A percentile compares a stretch with the other conserved stretches of the same genome.
These are phyloP conservation scores for Ochropacha duplaris DNA, from an alignment of 2,888 invertebrate genomes.

Conservation along the genomic window DNA sequence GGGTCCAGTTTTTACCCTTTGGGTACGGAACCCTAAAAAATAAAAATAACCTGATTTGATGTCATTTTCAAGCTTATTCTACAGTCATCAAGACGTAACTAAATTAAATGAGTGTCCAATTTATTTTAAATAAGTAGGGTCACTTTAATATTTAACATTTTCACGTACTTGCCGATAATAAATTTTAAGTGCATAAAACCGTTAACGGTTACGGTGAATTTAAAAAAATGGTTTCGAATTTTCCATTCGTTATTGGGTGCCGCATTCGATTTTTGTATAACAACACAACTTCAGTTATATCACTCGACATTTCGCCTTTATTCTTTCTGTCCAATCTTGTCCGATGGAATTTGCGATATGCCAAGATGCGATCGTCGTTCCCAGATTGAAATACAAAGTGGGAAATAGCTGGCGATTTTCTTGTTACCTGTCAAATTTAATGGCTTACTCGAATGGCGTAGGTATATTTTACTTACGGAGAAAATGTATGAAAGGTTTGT, in stretches of 20 bases:
- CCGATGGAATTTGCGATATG: constrained; percentile 2
- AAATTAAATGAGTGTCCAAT: not conserved
- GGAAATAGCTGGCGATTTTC: constrained; percentile 1
- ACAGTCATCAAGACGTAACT: no score
- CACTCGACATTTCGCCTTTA: constrained; percentile 2
- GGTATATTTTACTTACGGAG: not conserved
- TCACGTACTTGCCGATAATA: not conserved
- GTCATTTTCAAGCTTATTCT: no score
- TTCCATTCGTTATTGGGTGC: constrained; percentile 10
- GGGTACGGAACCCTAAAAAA: no score
- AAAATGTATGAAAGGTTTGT: not conserved
- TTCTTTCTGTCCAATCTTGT: not conserved
- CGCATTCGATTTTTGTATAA: constrained; percentile 10
- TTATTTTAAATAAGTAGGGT: not conserved
- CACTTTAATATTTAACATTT: not conserved
- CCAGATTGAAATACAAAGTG: not conserved
- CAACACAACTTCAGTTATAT: constrained; percentile 17
- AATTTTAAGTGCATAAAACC: constrained; percentile 21
- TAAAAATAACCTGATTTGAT: no score
- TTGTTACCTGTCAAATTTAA: not conserved
- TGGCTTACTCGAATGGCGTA: not conserved
- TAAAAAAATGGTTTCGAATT: constrained; percentile 36
- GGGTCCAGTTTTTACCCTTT: no score
- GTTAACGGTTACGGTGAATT: constrained; percentile 43
- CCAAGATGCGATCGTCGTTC: not conserved